Base-by-base conservation (phyloP, 1,140 invertebrate species). In the Pseudomyrmex sp. region DNA sequence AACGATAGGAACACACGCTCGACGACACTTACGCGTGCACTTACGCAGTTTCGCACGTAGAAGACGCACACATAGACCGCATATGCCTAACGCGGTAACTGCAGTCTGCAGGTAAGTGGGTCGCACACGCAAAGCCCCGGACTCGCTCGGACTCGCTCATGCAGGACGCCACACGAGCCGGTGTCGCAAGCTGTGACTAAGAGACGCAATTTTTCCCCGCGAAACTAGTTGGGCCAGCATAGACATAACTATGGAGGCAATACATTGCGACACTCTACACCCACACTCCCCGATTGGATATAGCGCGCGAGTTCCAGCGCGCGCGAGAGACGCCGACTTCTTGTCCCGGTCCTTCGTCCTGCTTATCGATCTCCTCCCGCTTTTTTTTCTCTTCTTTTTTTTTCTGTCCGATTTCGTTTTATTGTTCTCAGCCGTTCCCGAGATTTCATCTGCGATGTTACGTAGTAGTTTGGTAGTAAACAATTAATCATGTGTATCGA, bases 161-260 rank as follows among this genome's bases (percentile, higher is more conserved):
- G 91, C 90, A 91, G 88, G 88, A 91, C 89, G 88, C 85, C 86
- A 70, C 87, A 74, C 82, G 87, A 90, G 85, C 65, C 88, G 85
- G 75, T 89, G 87, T 90, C 88, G 90, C 90, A 90, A 88, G 88
- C 84, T 91, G 89, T 93, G 92, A 93, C 93, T 93, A 93, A 93
- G 91, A 92, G 92, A 83, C 88, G 89, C 91, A 88, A 92, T 92
- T 93, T 93, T 93, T 93, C 89, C 65, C 54, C 85, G 88, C 83
- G 76, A 90, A 93, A 93, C 93, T 92, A 91, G 93, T 92, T 88
- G 91, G 86, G 63, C 85, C 74, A 89, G 83, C 87, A 87, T 77
- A 88, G 87, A 88, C 89, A 91, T 90, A 89, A 89, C 91, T 91
- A 91, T 92, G 90, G 85, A 90, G 83, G 88, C 88, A 89, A 89